Base-by-base conservation (phyloP, 1,140 invertebrate species). In the Hesperophylax magnus region DNA sequence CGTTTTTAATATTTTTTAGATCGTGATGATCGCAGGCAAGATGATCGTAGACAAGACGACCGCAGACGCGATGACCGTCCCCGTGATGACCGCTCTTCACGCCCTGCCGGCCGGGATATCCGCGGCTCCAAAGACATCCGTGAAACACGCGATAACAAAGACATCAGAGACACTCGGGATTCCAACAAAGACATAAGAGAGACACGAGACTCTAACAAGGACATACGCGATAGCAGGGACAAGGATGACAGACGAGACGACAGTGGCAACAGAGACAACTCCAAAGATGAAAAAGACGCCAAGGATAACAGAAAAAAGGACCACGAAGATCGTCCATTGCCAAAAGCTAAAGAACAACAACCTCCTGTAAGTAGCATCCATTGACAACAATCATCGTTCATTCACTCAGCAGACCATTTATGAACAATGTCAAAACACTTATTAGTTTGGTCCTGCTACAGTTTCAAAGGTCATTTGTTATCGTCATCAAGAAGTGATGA, bases 261-360 rank as follows among this genome's bases (percentile, higher is more conserved):
- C 58, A 71, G 63, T 20, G 80, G 60, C 8, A 77, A 86, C 31
- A 79, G 85, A n/a, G 86, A 87, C 79, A 39, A 5, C 75, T 52
- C 60, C 2, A n/a, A 34, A 18, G 80, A 61, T 2, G 54, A 69
- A 22, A n/a, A 34, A 18, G 80, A 61, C 6, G 17, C 17, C 6
- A 82, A 74, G 67, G 78, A 82, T 47, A 60, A 20, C 18, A 75
- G 72, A 24, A 82, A 75, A 76, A 85, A n/a, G 82, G 79, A 85
- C 77, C 85, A 89, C 9, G 91, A 90, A 53, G 87, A 92, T 74
- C 85, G 85, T 71, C 89, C 89, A 77, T 87, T 92, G 90, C 92
- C 92, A 84, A 92, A 93, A 82, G 87, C 91, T 82, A 92, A 91
- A 84, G 92, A 93, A 85, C 91, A 92, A 82, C 90, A 92, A 87